Percentiles rank a stretch among this genome's conserved stretches.
These are phyloP conservation scores for Sinella curviseta DNA, from an alignment of 1,140 invertebrate genomes.

Conservation along the genomic window DNA sequence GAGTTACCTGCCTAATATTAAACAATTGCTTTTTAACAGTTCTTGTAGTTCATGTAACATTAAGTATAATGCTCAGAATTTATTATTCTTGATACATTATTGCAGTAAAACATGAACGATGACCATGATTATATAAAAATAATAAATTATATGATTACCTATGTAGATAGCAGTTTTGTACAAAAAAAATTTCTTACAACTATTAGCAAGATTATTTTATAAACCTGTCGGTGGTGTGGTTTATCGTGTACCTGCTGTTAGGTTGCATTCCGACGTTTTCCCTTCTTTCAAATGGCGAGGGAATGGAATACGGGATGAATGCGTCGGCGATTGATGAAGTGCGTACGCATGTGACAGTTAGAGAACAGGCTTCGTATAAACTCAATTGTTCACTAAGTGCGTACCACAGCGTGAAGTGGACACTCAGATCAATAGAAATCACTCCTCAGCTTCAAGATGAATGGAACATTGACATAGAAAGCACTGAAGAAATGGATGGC, in stretches of 20 bases:
- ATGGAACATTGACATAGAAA: constrained; percentile 26
- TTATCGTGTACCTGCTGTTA: neutral
- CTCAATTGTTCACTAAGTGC: constrained; percentile 30
- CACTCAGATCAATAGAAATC: constrained; percentile 32
- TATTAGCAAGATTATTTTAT: no score
- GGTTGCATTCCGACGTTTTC: constrained; percentile 26
- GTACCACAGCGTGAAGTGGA: constrained; percentile 39
- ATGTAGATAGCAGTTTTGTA: no score
- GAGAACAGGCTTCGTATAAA: constrained; percentile 32
- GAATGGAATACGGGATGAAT: constrained; percentile 4
- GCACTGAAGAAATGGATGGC: neutral
- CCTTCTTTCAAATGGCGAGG: neutral
- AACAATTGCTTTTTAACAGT: no score
- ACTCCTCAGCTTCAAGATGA: constrained; percentile 33
- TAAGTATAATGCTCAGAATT: no score
- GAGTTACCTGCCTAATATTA: no score
- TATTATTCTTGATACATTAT: no score
- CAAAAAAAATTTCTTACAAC: no score
- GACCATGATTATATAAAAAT: no score
- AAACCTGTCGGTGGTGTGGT: no score
- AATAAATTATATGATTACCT: no score
- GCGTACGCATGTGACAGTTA: constrained; percentile 13
- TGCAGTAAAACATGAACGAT: no score
- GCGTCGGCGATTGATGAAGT: neutral
- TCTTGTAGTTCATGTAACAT: no score